Evolutionary conservation across 2,113 vertebrate genomes (phyloP).

Genomic region (Pollimyrus isidori): DNA sequence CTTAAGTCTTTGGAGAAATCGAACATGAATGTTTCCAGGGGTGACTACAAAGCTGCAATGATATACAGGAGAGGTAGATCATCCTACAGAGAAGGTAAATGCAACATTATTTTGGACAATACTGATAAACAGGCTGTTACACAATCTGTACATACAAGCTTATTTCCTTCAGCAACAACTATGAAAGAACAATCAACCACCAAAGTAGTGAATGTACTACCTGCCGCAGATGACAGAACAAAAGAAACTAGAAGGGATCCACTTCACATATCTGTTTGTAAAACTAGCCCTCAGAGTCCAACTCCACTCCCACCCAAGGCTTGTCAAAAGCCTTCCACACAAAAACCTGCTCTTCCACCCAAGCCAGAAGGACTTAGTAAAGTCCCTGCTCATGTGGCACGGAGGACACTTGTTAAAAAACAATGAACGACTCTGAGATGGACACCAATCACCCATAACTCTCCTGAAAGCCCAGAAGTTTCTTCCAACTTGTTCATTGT

Average conservation of each 20-base stretch:
- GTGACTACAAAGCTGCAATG: slow-evolving; percentile 78
- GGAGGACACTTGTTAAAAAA: slow-evolving; percentile 23
- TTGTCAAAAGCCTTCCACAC: slow-evolving; percentile 39
- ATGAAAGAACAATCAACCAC: slow-evolving; percentile 39
- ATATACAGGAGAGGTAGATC: slow-evolving; percentile 71
- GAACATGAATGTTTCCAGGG: slow-evolving; percentile 73
- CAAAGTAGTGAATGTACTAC: slow-evolving; percentile 22
- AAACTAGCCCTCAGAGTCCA: slow-evolving; percentile 13
- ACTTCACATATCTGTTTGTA: background rate
- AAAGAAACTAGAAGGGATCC: slow-evolving; percentile 23
- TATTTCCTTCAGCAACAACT: slow-evolving; percentile 58
- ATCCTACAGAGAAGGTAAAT: slow-evolving; percentile 48
- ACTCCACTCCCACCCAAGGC: slow-evolving; percentile 36
- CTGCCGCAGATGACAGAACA: slow-evolving; percentile 14
- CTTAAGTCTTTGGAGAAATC: slow-evolving; percentile 74
- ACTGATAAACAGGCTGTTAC: slow-evolving; percentile 35
- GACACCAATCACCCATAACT: background rate
- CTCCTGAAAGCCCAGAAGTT: background rate
- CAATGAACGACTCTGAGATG: background rate
- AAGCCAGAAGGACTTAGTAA: slow-evolving; percentile 56
- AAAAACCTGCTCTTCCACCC: slow-evolving; percentile 55
- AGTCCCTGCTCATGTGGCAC: background rate
- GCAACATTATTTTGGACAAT: slow-evolving; percentile 42
- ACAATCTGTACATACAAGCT: slow-evolving; percentile 51
- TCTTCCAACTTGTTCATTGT: background rate